phyloP scores from a whole-genome alignment of 2,888 invertebrate genomes.

The Sabatieria punctata region DNA sequence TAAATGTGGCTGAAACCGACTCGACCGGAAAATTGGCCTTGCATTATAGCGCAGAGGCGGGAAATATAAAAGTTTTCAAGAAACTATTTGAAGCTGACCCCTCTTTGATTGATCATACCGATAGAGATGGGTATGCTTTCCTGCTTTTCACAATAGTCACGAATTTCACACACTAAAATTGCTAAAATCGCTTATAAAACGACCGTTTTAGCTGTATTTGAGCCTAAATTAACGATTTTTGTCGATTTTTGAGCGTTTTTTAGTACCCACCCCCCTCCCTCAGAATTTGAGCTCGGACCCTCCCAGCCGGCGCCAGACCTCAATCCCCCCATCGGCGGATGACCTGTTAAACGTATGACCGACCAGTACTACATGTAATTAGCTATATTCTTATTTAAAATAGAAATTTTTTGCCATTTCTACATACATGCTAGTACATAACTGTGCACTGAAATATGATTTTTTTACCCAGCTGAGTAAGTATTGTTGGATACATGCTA shows the following conservation, averaged over 20 bases:
- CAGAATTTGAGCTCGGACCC: too few relatives aligned
- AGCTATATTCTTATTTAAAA: not conserved
- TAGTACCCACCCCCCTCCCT: too few relatives aligned
- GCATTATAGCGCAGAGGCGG: conserved; percentile 69
- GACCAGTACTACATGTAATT: not conserved
- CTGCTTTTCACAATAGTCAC: not conserved
- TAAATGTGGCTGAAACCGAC: conserved; percentile 13
- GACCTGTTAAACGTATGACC: too few relatives aligned
- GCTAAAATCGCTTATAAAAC: too few relatives aligned
- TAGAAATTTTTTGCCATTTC: not conserved
- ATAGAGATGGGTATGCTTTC: conserved; percentile 58
- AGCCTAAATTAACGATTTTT: too few relatives aligned
- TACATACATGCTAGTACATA: not conserved
- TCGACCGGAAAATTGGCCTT: conserved; percentile 48
- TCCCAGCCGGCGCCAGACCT: too few relatives aligned
- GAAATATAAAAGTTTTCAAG: conserved; percentile 49
- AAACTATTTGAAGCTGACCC: conserved; percentile 58
- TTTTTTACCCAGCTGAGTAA: not conserved
- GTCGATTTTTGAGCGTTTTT: too few relatives aligned
- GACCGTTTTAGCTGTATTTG: too few relatives aligned
- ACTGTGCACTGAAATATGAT: not conserved
- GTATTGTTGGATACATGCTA: not conserved
- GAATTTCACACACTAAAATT: not conserved
- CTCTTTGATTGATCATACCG: conserved; percentile 59
- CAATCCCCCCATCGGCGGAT: too few relatives aligned